A percentile compares a stretch with the other conserved stretches of the same genome.
Evolutionary conservation across 2,797 vertebrate species (phyloP).

Genomic region (Chaetophractus vellerosus): DNA sequence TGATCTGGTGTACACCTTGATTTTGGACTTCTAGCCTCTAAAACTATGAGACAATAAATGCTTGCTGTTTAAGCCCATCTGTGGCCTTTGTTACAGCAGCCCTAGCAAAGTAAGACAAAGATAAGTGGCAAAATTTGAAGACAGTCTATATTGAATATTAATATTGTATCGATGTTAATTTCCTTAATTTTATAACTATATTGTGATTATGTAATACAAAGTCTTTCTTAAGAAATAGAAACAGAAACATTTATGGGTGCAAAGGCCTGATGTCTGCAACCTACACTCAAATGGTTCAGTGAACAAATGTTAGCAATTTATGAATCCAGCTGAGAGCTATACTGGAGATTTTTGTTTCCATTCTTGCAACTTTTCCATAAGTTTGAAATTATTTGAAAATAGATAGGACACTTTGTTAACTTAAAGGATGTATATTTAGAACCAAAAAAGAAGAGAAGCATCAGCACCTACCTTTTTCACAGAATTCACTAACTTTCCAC

Average conservation of each 20-base stretch:
- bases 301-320: background rate
- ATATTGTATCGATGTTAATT: background rate
- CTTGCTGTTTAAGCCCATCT: too few relatives aligned
- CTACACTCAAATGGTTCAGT: background rate
- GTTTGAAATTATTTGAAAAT: slow-evolving; percentile 48
- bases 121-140: background rate
- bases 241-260: background rate
- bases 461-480: slow-evolving; percentile 7
- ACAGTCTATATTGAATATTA: background rate
- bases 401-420: background rate
- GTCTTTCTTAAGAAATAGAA: background rate
- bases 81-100: too few relatives aligned
- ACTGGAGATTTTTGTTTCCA: background rate
- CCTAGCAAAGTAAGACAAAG: too few relatives aligned
- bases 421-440: slow-evolving; percentile 11
- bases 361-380: slow-evolving; percentile 41
- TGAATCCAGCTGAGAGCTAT: background rate
- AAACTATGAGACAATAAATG: too few relatives aligned
- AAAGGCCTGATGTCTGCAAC: background rate
- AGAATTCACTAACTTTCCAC: background rate
- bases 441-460: background rate
- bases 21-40: too few relatives aligned
- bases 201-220: background rate
- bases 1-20: too few relatives aligned
- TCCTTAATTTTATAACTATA: slow-evolving; percentile 16